phyloP scores from a whole-genome alignment of 2,113 vertebrate species.

The Epinephelus cyanopodus region DNA sequence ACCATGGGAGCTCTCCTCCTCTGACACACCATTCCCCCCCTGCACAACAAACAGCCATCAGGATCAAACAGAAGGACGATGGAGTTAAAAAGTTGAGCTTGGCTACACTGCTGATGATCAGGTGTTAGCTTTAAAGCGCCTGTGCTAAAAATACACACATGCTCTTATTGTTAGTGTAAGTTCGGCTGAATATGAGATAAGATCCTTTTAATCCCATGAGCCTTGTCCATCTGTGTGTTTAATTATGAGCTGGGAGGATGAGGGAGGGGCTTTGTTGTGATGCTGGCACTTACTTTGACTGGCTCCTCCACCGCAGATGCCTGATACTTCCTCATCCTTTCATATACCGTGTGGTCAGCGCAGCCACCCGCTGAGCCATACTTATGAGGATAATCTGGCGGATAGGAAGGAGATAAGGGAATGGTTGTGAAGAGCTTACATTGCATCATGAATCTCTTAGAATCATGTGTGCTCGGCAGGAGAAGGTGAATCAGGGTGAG shows the following conservation, averaged over 20 bases:
- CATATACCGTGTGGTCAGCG: constrained; percentile 94
- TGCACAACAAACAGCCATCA: constrained; percentile 42
- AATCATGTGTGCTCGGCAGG: neutral
- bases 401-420: constrained; percentile 43
- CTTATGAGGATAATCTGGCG: constrained; percentile 85
- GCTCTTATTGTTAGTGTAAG: neutral
- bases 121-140: neutral
- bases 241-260: constrained; percentile 3
- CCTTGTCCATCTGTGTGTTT: constrained; percentile 39
- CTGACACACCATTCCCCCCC: constrained; percentile 35
- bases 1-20: constrained; percentile 61
- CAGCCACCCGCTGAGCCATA: constrained; percentile 95
- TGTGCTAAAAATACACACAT: constrained; percentile 7
- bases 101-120: neutral
- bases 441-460: constrained; percentile 24
- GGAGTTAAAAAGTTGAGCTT: neutral
- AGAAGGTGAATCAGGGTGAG: neutral
- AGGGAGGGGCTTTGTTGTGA: constrained; percentile 22
- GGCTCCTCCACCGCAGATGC: constrained; percentile 85
- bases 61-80: neutral
- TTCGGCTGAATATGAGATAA: neutral
- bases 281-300: constrained; percentile 69
- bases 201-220: constrained; percentile 20
- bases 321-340: constrained; percentile 87
- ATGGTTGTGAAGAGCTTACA: constrained; percentile 23